Conservation (phyloP, 1,140 invertebrate species). For the Drosophila quadrilineata region DNA sequence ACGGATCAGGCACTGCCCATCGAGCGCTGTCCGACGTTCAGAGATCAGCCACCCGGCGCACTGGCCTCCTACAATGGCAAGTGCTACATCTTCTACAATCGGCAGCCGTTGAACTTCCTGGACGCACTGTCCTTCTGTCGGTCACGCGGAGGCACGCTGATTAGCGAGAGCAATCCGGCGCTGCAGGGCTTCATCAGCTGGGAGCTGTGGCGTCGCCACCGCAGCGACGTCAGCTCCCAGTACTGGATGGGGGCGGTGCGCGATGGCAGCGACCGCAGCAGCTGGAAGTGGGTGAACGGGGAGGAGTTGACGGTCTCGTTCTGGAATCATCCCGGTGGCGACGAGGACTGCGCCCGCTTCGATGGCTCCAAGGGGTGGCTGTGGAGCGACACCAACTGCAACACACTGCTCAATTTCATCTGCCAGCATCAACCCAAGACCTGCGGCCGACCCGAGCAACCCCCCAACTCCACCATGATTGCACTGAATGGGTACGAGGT, state of each 20-base stretch:
- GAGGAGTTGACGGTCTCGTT: constrained; percentile 95
- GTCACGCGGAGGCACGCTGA: constrained; percentile 89
- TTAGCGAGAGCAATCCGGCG: constrained; percentile 96
- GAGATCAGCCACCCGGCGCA: constrained; percentile 94
- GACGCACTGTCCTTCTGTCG: constrained; percentile 92
- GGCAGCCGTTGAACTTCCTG: constrained; percentile 90
- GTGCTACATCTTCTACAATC: constrained; percentile 97
- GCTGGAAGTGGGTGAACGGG: constrained; percentile 95
- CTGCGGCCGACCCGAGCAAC: constrained; percentile 94
- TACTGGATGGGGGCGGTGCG: constrained; percentile 97
- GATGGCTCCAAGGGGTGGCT: constrained; percentile 97
- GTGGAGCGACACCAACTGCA: constrained; percentile 96
- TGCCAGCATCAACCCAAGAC: constrained; percentile 96
- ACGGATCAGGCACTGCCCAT: constrained; percentile 97
- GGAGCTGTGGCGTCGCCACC: constrained; percentile 95
- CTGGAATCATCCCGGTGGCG: constrained; percentile 93
- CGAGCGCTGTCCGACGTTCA: constrained; percentile 94
- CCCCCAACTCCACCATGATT: constrained; percentile 94
- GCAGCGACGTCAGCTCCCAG: constrained; percentile 94
- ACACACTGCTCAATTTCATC: constrained; percentile 92
- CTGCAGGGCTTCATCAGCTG: constrained; percentile 96
- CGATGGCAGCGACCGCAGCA: constrained; percentile 88
- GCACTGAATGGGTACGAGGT: constrained; percentile 88
- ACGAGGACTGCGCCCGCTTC: constrained; percentile 93
- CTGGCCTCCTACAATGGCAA: constrained; percentile 97